Base-by-base conservation (phyloP, 2,888 invertebrate genomes). In the Rhagium mordax region DNA sequence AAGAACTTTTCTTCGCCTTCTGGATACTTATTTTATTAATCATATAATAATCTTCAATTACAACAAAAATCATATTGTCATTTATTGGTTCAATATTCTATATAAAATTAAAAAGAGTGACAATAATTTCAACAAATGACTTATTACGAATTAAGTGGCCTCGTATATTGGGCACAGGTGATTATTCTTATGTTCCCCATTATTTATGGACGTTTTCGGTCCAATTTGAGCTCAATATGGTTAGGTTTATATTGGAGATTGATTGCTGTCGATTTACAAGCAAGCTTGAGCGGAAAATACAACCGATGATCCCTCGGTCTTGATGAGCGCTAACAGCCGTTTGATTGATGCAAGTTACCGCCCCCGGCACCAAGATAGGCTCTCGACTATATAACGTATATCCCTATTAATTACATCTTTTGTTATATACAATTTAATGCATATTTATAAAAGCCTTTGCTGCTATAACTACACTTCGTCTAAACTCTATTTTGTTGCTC, bases 301-400 rank as follows among this genome's bases (percentile, higher is more conserved):
- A 73, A 20, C 74, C 75, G 80, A 79, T 79, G 82, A 82, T 80
- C 76, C 61, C 65, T 78, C 70, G 75, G 74, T 70, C 79, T 80
- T 85, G 85, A 85, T 85, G 85, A 84, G 85, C 85, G 84, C 79
- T 85, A 87, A 86, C 86, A 85, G 83, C 82, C 81, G 81, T 81
- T 85, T 87, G 87, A 87, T 87, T 86, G 86, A 87, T 87, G 86
- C 82, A 78, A 74, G 74, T 78, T 75, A 73, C 80, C 84, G 84
- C 83, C 84, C 85, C 76, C 79, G 77, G 78, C 75, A 68, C 74
- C 73, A 13, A 53, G 65, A 65, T 65, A 53, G 66, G 66, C 57
- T 41, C 24, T 41, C 27, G 27, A 64, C 64, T 29, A 60, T 81
- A 81, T 79, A 80, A 82, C 82, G 82, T 80, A 82, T 82, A 83